A percentile compares a stretch with the other conserved stretches of the same genome.
phyloP scores from a whole-genome alignment of 2,797 vertebrate species.

The Sebastolobus altivelis region DNA sequence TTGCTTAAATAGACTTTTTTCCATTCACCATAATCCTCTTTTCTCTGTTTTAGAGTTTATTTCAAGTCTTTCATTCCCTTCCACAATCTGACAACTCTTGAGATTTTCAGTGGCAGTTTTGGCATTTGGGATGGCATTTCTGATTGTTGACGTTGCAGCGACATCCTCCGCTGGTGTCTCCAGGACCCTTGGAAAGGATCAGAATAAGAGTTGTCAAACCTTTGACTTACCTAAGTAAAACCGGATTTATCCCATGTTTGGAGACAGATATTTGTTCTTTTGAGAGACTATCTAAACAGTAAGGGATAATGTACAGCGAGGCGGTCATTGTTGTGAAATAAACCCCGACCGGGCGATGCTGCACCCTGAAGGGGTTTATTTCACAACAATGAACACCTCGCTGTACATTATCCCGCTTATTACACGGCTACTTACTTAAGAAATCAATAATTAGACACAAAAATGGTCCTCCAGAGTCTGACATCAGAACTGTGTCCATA shows the following conservation, averaged over 20 bases:
- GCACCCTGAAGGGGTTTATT: no score
- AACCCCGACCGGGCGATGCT: no score
- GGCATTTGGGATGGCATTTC: constrained; percentile 90
- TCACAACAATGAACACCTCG: no score
- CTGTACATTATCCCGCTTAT: no score
- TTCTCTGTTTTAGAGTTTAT: not conserved
- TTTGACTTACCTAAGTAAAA: constrained; percentile 1
- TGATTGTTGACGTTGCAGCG: constrained; percentile 89
- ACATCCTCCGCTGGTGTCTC: constrained; percentile 91
- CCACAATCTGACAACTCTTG: not conserved
- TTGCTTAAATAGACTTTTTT: constrained; percentile 25
- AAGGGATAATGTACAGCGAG: no score
- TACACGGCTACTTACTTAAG: no score
- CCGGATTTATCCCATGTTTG: not conserved
- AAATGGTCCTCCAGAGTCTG: no score
- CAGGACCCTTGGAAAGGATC: constrained; percentile 86
- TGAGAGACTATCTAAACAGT: not conserved
- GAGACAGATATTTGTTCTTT: not conserved
- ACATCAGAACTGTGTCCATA: no score
- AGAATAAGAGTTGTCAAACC: constrained; percentile 5
- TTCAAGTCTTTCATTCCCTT: constrained; percentile 33
- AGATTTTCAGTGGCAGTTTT: constrained; percentile 90
- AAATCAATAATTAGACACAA: no score
- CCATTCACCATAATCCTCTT: not conserved
- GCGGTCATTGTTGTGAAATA: no score